These are phyloP conservation scores for Mobula hypostoma DNA, from an alignment of 2,113 vertebrate species.

Conservation along the genomic window DNA sequence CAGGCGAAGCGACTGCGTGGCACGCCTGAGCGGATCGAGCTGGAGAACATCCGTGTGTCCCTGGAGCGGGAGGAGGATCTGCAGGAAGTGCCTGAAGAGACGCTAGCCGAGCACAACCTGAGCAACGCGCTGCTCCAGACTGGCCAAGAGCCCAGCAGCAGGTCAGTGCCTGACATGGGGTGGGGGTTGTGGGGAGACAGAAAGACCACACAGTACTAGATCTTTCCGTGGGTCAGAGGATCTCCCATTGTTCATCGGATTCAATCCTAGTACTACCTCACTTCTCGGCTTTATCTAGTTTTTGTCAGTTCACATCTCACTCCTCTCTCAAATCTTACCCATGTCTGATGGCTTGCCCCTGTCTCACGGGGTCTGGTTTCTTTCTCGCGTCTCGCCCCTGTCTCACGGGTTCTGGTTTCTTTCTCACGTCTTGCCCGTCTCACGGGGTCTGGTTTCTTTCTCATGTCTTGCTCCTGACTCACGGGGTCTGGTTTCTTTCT, in stretches of 20 bases:
- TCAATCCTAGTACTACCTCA: too few species aligned
- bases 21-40: conserved; percentile 87
- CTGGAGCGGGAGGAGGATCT: conserved; percentile 80
- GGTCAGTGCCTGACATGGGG: conserved; percentile 55
- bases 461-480: too few species aligned
- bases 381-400: background rate
- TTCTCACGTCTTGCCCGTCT: too few species aligned
- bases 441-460: too few species aligned
- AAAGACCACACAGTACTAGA: too few species aligned
- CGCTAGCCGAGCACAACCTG: conserved; percentile 87
- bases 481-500: too few species aligned
- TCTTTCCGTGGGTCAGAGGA: too few species aligned
- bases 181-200: too few species aligned
- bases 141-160: conserved; percentile 71
- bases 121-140: conserved; percentile 86
- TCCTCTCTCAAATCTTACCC: background rate
- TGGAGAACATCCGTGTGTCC: conserved; percentile 90
- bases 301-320: background rate
- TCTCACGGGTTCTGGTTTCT: too few species aligned
- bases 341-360: background rate
- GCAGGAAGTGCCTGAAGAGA: conserved; percentile 94
- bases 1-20: conserved; percentile 78
- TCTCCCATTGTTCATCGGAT: too few species aligned
- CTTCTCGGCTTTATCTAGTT: background rate
- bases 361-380: too few species aligned